Conservation (phyloP, 37 sponge, comb jelly and placozoan genomes). For the Aplysina aerophoba region DNA sequence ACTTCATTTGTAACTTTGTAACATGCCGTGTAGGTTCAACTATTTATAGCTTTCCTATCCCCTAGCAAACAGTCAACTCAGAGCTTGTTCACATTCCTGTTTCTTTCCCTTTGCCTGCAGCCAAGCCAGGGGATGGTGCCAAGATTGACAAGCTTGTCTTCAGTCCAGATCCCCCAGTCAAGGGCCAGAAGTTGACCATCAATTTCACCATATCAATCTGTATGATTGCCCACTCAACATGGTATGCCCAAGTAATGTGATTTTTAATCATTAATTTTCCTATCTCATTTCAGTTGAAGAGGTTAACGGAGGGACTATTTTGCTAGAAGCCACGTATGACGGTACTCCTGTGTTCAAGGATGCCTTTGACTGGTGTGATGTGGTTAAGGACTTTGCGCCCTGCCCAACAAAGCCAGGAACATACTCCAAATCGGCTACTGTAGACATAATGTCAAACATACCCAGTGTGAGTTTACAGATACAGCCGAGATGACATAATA, state of each 20-base stretch:
- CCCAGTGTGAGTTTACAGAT: no score
- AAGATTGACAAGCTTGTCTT: constrained; percentile 31
- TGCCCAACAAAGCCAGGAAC: constrained; percentile 47
- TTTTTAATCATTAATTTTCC: no score
- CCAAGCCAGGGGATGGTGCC: constrained; percentile 34
- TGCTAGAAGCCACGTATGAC: constrained; percentile 9
- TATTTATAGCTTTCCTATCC: no score
- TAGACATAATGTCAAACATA: neutral
- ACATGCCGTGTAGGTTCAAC: no score
- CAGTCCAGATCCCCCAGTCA: constrained; percentile 57
- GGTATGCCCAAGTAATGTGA: no score
- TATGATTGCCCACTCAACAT: constrained; percentile 25
- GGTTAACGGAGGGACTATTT: constrained; percentile 36
- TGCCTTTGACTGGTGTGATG: constrained; percentile 32
- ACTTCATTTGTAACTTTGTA: no score
- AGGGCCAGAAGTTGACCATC: constrained; percentile 42
- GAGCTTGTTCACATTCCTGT: no score
- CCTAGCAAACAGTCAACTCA: no score
- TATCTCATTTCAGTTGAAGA: constrained; percentile 9
- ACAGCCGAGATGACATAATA: no score
- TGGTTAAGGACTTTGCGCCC: neutral
- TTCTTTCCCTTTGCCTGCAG: constrained; percentile 2
- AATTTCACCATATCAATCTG: constrained; percentile 16
- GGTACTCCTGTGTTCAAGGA: constrained; percentile 3
- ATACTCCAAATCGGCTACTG: neutral